phyloP scores from a whole-genome alignment of 2,113 vertebrate genomes.

The human region DNA sequence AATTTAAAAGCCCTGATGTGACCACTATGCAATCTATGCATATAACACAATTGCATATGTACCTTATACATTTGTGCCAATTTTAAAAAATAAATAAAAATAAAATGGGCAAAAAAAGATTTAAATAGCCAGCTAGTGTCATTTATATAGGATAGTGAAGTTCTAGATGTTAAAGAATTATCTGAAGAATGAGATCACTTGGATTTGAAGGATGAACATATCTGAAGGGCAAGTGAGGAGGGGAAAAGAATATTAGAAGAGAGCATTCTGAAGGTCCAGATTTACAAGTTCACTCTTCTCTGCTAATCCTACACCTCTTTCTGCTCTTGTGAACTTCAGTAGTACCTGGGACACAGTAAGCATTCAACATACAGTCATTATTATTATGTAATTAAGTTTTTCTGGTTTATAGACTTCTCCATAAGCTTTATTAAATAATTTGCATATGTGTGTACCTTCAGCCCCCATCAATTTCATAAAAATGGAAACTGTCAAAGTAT shows the following conservation, averaged over 20 bases:
- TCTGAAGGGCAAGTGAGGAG: background rate
- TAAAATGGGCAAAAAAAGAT: background rate
- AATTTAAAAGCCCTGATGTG: background rate
- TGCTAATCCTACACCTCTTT: background rate
- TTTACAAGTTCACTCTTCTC: background rate
- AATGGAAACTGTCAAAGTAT: background rate
- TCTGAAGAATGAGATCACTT: background rate
- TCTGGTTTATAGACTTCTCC: background rate
- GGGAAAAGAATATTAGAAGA: background rate
- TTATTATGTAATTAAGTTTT: background rate
- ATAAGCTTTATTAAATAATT: background rate
- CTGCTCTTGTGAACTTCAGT: background rate
- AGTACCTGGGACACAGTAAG: background rate
- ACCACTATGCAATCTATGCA: background rate
- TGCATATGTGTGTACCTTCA: background rate
- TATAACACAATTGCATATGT: background rate
- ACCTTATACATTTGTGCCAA: background rate
- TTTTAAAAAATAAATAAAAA: background rate
- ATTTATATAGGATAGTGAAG: background rate
- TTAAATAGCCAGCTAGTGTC: background rate
- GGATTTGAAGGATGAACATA: background rate
- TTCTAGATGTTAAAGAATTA: background rate
- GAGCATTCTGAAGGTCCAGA: background rate
- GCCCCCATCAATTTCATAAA: background rate
- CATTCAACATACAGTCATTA: background rate